These are phyloP conservation scores for Chelon auratus DNA, from an alignment of 2,797 vertebrate species.

Conservation along the genomic window DNA sequence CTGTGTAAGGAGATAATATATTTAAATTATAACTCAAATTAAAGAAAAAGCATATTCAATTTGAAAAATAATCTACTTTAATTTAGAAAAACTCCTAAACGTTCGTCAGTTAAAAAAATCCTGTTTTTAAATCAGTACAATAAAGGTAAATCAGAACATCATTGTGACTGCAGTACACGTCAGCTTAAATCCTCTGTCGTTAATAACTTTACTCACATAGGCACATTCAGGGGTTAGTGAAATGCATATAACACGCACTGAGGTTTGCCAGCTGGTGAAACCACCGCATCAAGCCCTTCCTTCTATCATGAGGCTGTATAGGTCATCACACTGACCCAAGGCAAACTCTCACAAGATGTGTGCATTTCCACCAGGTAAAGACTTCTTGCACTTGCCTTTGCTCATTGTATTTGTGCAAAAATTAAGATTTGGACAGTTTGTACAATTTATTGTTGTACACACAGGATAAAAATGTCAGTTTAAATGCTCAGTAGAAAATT, in stretches of 20 bases:
- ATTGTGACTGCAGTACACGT: neutral
- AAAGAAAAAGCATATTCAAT: neutral
- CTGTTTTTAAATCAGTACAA: neutral
- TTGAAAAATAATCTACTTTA: neutral
- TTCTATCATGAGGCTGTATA: slow-evolving; percentile 3
- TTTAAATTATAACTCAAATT: neutral
- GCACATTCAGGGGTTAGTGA: too few species aligned
- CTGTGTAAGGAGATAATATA: neutral
- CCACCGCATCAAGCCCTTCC: neutral
- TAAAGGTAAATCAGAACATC: neutral
- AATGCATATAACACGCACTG: too few species aligned
- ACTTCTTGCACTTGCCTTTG: neutral
- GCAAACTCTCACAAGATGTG: neutral
- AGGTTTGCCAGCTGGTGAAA: neutral
- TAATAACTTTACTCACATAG: too few species aligned
- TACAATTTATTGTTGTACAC: slow-evolving; percentile 64
- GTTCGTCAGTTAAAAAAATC: too few species aligned
- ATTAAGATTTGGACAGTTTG: slow-evolving; percentile 55
- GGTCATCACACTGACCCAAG: slow-evolving; percentile 4
- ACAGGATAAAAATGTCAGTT: slow-evolving; percentile 63
- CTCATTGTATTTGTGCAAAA: slow-evolving; percentile 31
- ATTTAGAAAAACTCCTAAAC: too few species aligned
- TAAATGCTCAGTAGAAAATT: slow-evolving; percentile 60
- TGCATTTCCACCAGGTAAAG: neutral
- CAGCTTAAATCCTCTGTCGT: neutral